phyloP scores from a whole-genome alignment of 1,140 invertebrate species.

The Phocides pigmalion region DNA sequence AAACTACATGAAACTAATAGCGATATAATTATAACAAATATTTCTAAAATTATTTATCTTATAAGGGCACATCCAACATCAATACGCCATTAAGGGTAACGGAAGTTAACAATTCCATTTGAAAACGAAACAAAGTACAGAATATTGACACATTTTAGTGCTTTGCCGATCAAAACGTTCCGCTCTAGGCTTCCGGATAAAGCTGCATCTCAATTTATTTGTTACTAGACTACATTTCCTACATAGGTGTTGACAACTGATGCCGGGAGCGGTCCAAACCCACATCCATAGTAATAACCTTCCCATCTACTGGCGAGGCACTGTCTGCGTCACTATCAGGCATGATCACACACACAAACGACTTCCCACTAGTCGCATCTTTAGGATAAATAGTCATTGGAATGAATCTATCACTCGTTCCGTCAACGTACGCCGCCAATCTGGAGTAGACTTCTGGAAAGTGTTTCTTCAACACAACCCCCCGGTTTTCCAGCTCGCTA shows the following conservation, averaged over 20 bases:
- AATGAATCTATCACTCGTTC: constrained; percentile 91
- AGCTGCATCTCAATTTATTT: background rate
- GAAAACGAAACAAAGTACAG: too few relatives aligned
- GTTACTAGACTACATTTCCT: constrained; percentile 38
- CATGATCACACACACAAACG: constrained; percentile 97
- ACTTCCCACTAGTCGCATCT: constrained; percentile 90
- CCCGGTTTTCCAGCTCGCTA: constrained; percentile 89
- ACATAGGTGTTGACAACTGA: constrained; percentile 82
- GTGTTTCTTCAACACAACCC: constrained; percentile 91
- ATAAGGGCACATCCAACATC: constrained; percentile 57
- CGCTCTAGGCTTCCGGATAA: background rate
- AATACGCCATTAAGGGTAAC: constrained; percentile 35
- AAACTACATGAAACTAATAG: background rate
- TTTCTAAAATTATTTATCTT: constrained; percentile 26
- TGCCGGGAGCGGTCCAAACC: constrained; percentile 75
- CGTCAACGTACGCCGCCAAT: constrained; percentile 92
- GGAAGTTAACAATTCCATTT: constrained; percentile 8
- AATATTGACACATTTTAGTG: constrained; percentile 15
- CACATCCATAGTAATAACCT: constrained; percentile 74
- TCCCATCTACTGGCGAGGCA: constrained; percentile 69
- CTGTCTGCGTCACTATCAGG: constrained; percentile 86
- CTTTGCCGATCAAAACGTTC: background rate
- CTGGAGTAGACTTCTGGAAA: constrained; percentile 94
- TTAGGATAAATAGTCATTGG: constrained; percentile 94
- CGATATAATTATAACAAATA: constrained; percentile 2